phyloP scores from a whole-genome alignment of 2,888 invertebrate genomes.

The Phyllotreta cruciferae region DNA sequence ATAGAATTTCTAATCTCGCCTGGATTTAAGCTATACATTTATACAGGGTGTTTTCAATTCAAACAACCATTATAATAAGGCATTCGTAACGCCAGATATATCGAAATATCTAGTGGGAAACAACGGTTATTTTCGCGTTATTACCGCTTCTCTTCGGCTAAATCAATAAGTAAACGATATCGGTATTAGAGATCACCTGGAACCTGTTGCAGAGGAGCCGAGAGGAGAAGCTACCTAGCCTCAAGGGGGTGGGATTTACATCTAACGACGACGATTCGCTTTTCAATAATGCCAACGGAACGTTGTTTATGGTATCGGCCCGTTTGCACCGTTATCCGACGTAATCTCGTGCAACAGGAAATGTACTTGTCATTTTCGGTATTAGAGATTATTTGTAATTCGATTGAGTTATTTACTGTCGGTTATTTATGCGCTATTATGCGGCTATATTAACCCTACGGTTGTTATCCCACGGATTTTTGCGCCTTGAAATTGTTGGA shows the following conservation, averaged over 20 bases:
- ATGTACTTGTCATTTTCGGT: constrained; percentile 12
- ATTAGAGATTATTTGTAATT: constrained; percentile 8
- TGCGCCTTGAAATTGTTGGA: too few relatives aligned
- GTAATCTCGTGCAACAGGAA: constrained; percentile 5
- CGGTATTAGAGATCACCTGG: constrained; percentile 36
- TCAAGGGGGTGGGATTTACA: constrained; percentile 38
- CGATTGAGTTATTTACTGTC: background rate
- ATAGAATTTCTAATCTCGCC: too few relatives aligned
- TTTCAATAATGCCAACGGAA: constrained; percentile 31
- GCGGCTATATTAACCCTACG: too few relatives aligned
- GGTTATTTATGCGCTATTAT: too few relatives aligned
- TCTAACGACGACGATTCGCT: constrained; percentile 31
- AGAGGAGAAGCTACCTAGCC: constrained; percentile 30
- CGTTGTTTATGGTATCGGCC: constrained; percentile 11
- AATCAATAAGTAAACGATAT: constrained; percentile 40
- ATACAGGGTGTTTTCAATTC: too few relatives aligned
- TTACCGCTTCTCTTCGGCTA: constrained; percentile 28
- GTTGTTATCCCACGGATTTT: too few relatives aligned
- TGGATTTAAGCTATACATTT: too few relatives aligned
- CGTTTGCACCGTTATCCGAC: constrained; percentile 9
- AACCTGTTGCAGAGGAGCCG: constrained; percentile 28
- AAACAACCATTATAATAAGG: too few relatives aligned
- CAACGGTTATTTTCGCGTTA: constrained; percentile 34
- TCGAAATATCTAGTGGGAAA: constrained; percentile 33
- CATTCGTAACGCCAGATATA: constrained; percentile 8